Evolutionary conservation across 2,113 vertebrate species (phyloP).

Genomic region (Chiloscyllium plagiosum): DNA sequence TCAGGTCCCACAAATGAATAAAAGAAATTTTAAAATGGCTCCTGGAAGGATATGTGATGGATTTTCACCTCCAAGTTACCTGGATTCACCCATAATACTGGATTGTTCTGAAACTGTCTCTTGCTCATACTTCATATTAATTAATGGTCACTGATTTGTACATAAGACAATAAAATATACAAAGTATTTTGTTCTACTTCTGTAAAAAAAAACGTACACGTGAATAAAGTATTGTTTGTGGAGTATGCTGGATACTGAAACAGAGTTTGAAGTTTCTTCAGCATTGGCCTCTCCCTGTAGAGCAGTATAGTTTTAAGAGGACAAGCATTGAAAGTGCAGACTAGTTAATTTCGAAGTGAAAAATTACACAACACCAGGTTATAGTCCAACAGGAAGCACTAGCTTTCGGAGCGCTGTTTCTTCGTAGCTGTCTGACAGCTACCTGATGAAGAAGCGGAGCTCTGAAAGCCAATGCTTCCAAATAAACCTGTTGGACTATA

Average conservation of each 20-base stretch:
- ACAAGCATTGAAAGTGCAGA: neutral
- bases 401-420: no score
- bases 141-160: constrained; percentile 50
- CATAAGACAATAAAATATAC: constrained; percentile 53
- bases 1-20: no score
- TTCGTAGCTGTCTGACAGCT: no score
- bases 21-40: no score
- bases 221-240: constrained; percentile 70
- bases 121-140: constrained; percentile 38
- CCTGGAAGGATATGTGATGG: constrained; percentile 30
- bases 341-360: neutral
- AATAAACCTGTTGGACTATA: no score
- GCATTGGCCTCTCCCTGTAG: constrained; percentile 42
- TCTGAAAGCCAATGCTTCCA: no score
- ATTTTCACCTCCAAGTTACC: constrained; percentile 52
- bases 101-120: constrained; percentile 41
- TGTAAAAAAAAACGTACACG: constrained; percentile 60
- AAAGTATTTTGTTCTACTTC: constrained; percentile 72
- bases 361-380: no score
- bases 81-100: constrained; percentile 49
- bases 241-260: constrained; percentile 55
- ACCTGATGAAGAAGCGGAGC: no score
- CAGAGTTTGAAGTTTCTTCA: constrained; percentile 49
- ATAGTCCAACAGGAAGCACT: no score
- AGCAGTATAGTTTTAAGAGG: neutral